phyloP scores from a whole-genome alignment of 2,888 invertebrate species.

The Drosophila lutescens region DNA sequence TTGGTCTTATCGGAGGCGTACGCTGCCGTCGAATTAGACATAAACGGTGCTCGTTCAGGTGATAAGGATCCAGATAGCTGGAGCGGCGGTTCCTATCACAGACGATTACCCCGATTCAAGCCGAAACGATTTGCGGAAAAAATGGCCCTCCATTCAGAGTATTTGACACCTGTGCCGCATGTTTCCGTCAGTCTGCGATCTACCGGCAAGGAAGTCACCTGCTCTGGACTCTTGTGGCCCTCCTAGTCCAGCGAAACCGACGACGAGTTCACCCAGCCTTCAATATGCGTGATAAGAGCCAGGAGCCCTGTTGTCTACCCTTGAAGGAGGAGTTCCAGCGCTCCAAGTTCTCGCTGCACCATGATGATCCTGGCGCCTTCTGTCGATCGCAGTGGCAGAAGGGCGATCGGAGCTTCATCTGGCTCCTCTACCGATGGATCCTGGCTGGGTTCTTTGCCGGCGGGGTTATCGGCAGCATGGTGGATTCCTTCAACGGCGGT shows the following conservation, averaged over 20 bases:
- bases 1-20: constrained; percentile 23
- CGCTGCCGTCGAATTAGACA: constrained; percentile 13
- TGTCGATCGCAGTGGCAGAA: constrained; percentile 81
- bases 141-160: constrained; percentile 40
- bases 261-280: constrained; percentile 33
- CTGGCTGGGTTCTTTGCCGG: constrained; percentile 74
- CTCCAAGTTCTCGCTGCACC: constrained; percentile 66
- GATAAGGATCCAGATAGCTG: constrained; percentile 65
- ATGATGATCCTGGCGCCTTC: constrained; percentile 63
- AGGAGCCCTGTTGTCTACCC: constrained; percentile 56
- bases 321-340: constrained; percentile 72
- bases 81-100: constrained; percentile 24
- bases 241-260: constrained; percentile 35
- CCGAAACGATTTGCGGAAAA: constrained; percentile 51
- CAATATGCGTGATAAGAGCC: constrained; percentile 55
- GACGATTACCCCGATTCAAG: constrained; percentile 36
- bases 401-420: constrained; percentile 66
- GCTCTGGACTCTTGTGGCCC: constrained; percentile 44
- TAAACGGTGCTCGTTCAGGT: constrained; percentile 39
- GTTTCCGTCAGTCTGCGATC: constrained; percentile 58
- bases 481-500: constrained; percentile 56
- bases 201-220: constrained; percentile 46
- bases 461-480: constrained; percentile 67
- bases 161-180: constrained; percentile 25
- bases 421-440: constrained; percentile 81